Base-by-base conservation (phyloP, 2,888 invertebrate genomes). In the Cinara cedri region DNA sequence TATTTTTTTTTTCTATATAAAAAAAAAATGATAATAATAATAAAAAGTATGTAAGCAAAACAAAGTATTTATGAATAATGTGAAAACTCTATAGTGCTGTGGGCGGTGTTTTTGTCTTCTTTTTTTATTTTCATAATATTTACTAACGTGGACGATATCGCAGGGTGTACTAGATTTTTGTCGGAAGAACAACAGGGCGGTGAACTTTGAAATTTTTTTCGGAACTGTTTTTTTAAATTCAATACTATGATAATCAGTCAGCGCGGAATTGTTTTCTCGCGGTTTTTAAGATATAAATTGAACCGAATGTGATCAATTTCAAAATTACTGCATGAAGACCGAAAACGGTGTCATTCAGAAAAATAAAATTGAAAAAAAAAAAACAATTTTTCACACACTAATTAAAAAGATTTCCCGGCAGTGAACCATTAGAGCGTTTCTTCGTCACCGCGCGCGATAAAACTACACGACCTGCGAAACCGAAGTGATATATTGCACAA, bases 61-160 rank as follows among this genome's bases (percentile, higher is more conserved):
- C 51, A 51, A 74, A 74, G 74, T 63, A 54, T 74, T 51, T 63
- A 63, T 74, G 51, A 51, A 63, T 74, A 74, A 74, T 63, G 63
- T 42, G 51, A 63, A 74, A 74, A 74, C 74, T 74, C 63, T 63
- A n/a, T 21, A 42, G 60, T 60, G 24, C 55, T n/a, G 44, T 46
- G 26, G n/a, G 55, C 24, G 24, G 16, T 3, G 57, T 3, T 55
- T 11, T 55, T 21, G 3, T 55, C 11, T 21, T 21, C 0, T 19
- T 21, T 21, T 21, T 4, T 70, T 72, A 46, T 72, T 46, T 34
- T 62, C 34, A 19, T 49, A 63, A 42, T 26, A 51, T 63, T n/a
- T 24, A 51, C 62, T 72, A n/a, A n/a, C 34, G 62, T 62, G 34
- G 72, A 49, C 51, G 62, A 14, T 72, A 49, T 60, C 46, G 46